These are phyloP conservation scores for Alcis repandata DNA, from an alignment of 2,888 invertebrate genomes.

Conservation along the genomic window DNA sequence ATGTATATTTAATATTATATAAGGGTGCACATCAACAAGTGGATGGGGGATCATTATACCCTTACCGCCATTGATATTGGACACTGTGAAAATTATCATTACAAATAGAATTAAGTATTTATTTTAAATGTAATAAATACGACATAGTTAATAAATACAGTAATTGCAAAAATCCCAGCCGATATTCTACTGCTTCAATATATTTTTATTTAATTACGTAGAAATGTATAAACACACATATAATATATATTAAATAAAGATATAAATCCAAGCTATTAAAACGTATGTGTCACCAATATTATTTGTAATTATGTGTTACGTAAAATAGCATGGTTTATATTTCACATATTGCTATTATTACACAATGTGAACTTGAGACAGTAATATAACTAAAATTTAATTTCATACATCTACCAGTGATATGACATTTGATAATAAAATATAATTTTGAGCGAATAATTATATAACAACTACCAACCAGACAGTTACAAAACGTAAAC, in stretches of 20 bases:
- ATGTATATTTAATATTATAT: conserved; percentile 21
- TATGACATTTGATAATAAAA: conserved; percentile 28
- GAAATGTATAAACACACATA: conserved; percentile 2
- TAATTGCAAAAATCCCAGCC: conserved; percentile 62
- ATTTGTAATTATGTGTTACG: neutral
- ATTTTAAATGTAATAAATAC: conserved; percentile 18
- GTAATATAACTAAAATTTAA: conserved; percentile 8
- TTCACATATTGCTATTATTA: neutral
- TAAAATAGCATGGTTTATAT: neutral
- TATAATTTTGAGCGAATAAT: conserved; percentile 30
- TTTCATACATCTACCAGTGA: conserved; percentile 29
- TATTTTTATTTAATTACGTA: neutral
- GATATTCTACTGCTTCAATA: conserved; percentile 23
- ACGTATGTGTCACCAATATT: neutral
- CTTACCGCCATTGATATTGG: conserved; percentile 80
- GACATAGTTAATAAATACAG: conserved; percentile 12
- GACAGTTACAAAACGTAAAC: conserved; percentile 10
- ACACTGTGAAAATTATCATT: conserved; percentile 85
- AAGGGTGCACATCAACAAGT: conserved; percentile 79
- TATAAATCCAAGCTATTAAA: neutral
- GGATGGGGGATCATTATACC: conserved; percentile 77
- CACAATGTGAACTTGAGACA: neutral
- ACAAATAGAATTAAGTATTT: conserved; percentile 40
- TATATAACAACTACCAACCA: conserved; percentile 24
- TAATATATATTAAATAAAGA: conserved; percentile 1